Percentiles rank a stretch among this genome's conserved stretches.
Conservation (phyloP, 2,113 vertebrate genomes). For the Corythornis vintsioides region DNA sequence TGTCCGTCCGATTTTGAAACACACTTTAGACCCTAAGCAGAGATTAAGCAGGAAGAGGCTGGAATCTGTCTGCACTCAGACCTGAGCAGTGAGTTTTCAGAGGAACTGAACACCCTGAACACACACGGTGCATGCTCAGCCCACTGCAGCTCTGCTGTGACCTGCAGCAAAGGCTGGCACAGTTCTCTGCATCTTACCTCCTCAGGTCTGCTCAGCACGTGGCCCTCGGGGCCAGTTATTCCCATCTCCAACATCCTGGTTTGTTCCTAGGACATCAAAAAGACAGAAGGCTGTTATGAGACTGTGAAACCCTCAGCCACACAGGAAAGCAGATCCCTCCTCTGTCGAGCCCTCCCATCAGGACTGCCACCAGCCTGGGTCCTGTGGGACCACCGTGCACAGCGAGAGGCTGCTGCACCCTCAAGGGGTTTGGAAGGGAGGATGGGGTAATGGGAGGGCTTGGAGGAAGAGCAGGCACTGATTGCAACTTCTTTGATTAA, state of each 20-base stretch:
- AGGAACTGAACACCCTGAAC: neutral
- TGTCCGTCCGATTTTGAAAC: neutral
- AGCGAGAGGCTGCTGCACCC: neutral
- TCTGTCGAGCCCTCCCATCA: neutral
- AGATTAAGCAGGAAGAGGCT: conserved; percentile 5
- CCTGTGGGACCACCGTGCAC: neutral
- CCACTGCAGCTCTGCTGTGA: neutral
- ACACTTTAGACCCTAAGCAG: neutral
- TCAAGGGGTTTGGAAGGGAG: neutral
- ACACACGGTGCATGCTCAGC: neutral
- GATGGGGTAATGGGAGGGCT: neutral
- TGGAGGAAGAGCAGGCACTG: neutral
- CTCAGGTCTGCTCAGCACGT: conserved; percentile 93
- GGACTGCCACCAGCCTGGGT: neutral
- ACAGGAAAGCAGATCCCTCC: neutral
- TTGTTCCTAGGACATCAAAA: conserved; percentile 84
- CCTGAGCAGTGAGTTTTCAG: neutral
- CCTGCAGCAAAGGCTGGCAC: neutral
- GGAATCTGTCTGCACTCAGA: neutral
- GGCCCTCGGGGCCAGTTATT: conserved; percentile 94
- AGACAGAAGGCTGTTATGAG: neutral
- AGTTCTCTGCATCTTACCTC: conserved; percentile 78
- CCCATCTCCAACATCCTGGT: conserved; percentile 93
- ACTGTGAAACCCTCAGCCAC: neutral
- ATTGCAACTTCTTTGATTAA: neutral